Evolutionary conservation across 2,113 vertebrate species (phyloP).

Genomic region (Notiomystis cincta): DNA sequence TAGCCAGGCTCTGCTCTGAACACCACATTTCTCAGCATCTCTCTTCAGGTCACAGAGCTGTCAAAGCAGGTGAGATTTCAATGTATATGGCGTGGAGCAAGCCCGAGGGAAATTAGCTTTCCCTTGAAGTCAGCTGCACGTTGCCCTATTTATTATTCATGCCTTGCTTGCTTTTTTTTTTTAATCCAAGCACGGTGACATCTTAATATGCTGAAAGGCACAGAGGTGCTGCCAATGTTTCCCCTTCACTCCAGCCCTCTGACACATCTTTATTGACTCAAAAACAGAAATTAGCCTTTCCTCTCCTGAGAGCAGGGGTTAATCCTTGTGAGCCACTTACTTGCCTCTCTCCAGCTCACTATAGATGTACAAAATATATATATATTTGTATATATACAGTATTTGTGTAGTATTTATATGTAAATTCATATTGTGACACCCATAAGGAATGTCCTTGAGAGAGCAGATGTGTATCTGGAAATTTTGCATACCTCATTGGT

Average conservation of each 20-base stretch:
- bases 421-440: background rate
- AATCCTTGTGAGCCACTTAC: background rate
- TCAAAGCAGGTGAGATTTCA: background rate
- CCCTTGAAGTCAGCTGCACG: background rate
- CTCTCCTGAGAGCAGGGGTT: accelerated
- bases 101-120: constrained; percentile 13
- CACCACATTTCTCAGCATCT: background rate
- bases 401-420: background rate
- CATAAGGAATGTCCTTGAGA: background rate
- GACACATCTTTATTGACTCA: background rate
- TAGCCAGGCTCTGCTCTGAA: background rate
- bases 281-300: background rate
- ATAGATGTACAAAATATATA: background rate
- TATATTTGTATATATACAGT: background rate
- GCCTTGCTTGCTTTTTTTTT: background rate
- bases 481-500: background rate
- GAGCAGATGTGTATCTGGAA: background rate
- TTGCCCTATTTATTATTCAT: background rate
- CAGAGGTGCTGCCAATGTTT: background rate
- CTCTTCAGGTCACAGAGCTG: background rate
- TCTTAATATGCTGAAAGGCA: background rate
- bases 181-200: background rate
- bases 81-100: accelerated
- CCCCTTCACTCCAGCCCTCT: background rate
- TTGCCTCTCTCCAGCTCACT: accelerated